Evolutionary conservation across 2,113 vertebrate genomes (phyloP).

Genomic region (Colius striatus): DNA sequence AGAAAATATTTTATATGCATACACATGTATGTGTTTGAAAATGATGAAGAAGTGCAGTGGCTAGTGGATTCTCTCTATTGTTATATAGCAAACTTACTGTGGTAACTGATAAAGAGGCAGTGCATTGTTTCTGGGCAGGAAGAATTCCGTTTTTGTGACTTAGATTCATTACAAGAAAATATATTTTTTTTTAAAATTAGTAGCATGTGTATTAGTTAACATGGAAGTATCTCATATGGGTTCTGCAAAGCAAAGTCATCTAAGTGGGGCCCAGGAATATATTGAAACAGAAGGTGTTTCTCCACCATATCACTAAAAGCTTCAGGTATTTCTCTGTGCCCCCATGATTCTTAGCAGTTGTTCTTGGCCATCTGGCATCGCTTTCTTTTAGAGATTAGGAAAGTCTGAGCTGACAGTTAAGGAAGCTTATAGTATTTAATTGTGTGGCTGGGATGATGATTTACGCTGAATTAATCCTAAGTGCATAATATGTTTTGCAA

Average conservation of each 20-base stretch:
- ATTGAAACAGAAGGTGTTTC: conserved; percentile 20
- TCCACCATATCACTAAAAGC: conserved; percentile 23
- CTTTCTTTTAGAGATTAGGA: conserved; percentile 83
- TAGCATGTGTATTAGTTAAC: background rate
- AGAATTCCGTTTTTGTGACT: background rate
- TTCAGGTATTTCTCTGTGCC: conserved; percentile 68
- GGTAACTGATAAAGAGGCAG: background rate
- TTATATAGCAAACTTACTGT: accelerated
- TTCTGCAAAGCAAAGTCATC: background rate
- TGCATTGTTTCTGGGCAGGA: background rate
- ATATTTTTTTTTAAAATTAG: background rate
- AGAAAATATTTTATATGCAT: background rate
- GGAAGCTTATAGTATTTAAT: conserved; percentile 76
- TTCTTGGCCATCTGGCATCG: conserved; percentile 82
- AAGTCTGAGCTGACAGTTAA: conserved; percentile 74
- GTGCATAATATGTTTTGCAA: conserved; percentile 45
- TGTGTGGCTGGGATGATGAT: conserved; percentile 55
- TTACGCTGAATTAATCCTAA: conserved; percentile 53
- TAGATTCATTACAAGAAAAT: background rate
- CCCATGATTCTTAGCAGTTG: conserved; percentile 79
- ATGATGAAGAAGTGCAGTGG: background rate
- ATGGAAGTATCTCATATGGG: background rate
- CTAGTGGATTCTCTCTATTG: background rate
- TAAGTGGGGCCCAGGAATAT: background rate
- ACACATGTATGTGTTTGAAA: background rate